phyloP scores from a whole-genome alignment of 2,797 vertebrate species.

The Hyperoplus immaculatus region DNA sequence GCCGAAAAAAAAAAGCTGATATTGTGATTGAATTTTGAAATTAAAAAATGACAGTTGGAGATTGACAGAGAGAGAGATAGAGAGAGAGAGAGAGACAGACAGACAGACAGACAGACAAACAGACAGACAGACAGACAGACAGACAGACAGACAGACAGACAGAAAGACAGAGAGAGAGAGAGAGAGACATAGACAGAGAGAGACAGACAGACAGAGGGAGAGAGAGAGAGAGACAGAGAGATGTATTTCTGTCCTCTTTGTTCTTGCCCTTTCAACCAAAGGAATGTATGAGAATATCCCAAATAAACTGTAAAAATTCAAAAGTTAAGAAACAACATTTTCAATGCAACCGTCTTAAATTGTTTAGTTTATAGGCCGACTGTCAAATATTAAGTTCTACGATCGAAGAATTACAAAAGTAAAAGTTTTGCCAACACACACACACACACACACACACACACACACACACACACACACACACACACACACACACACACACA shows the following conservation, averaged over 20 bases:
- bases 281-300: background rate
- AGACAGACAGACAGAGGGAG: background rate
- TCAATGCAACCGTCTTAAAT: too few species aligned
- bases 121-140: slow-evolving; percentile 6
- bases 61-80: background rate
- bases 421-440: slow-evolving; percentile 13
- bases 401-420: too few species aligned
- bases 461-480: background rate
- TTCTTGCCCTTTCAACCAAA: slow-evolving; percentile 1
- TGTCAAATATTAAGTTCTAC: too few species aligned
- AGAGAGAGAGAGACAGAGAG: background rate
- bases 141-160: background rate
- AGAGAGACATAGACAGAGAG: background rate
- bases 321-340: too few species aligned
- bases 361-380: too few species aligned
- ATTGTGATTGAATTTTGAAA: slow-evolving; percentile 44
- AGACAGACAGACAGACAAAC: background rate
- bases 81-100: background rate
- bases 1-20: slow-evolving; percentile 21
- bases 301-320: too few species aligned
- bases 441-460: slow-evolving; percentile 32
- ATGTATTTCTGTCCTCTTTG: slow-evolving; percentile 11
- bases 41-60: slow-evolving; percentile 28
- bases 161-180: background rate
- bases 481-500: background rate